Evolutionary conservation across 2,113 vertebrate genomes (phyloP).

Genomic region (Petromus typicus): DNA sequence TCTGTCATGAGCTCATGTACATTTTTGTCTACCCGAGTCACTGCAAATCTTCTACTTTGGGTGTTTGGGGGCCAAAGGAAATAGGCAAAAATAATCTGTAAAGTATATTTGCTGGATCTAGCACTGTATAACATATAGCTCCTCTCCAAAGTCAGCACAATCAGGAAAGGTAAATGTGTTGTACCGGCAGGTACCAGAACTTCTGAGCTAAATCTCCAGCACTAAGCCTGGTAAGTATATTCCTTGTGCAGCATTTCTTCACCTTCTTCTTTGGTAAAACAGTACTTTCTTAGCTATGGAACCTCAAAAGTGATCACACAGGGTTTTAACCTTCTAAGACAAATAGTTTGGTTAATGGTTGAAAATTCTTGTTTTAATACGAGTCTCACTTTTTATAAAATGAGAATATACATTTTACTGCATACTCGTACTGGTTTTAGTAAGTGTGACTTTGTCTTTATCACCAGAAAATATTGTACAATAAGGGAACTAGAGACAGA

Average conservation of each 20-base stretch:
- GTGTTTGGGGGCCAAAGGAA: neutral
- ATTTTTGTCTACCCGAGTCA: neutral
- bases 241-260: neutral
- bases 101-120: no score
- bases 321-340: neutral
- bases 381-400: constrained; percentile 6
- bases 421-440: constrained; percentile 21
- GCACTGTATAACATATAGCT: no score
- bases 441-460: neutral
- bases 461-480: neutral
- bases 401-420: constrained; percentile 31
- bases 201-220: no score
- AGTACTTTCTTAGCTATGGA: neutral
- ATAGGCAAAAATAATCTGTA: neutral
- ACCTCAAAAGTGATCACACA: constrained; percentile 13
- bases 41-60: neutral
- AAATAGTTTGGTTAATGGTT: neutral
- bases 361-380: constrained; percentile 5
- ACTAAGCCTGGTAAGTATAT: neutral
- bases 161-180: no score
- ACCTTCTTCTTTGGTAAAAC: neutral
- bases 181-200: no score
- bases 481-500: neutral
- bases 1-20: neutral
- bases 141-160: no score